Evolutionary conservation across 2,113 vertebrate species (phyloP), one percentile per base, ranked within the genome.

Genomic region (Paramormyrops kingsleyae): DNA sequence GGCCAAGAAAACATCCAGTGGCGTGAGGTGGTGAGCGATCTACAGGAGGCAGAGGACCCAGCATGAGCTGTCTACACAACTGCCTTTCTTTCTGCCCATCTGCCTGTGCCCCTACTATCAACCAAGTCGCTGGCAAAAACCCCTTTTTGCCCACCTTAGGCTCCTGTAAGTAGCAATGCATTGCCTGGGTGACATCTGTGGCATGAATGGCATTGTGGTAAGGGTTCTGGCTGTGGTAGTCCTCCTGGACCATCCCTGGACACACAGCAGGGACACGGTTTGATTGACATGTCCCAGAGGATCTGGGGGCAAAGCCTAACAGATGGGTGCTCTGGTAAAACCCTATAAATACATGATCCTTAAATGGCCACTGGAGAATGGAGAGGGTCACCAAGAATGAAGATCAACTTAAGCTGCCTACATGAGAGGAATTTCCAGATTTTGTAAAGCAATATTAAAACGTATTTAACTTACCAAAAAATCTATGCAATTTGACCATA

Each of bases 141-240:
- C 7, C 17, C 21, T 7, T 44, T 17, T 10, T 47, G 21, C 95
- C 95, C 94, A 97, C 97, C 97, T 97, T 97, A 66, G 97, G 96
- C 93, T 97, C 97, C 92, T 95, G 95, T 94, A 97, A 93, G 93
- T 97, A 97, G 96, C 97, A 97, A 95, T 97, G 96, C 96, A 97
- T 97, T 95, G 97, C 97, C 96, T 97, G 97, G 95, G 97, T 97
- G 89, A 97, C 97, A 49, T 97, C 97, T 77, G 97, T 97, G 95
- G 97, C 97, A 59, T 97, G 97, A 93, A 97, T 96, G 91, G 96
- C 96, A 62, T 97, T 97, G 93, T 97, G 97, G 87, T 97, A 97
- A 88, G 97, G 97, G 88, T 97, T 97, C 52, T 96, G 96, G 94
- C 95, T 96, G 92, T 96, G 97, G 93, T 97, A 97, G 94, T 97